phyloP scores from a whole-genome alignment of 1,140 invertebrate species.

The Drosophila leontia region DNA sequence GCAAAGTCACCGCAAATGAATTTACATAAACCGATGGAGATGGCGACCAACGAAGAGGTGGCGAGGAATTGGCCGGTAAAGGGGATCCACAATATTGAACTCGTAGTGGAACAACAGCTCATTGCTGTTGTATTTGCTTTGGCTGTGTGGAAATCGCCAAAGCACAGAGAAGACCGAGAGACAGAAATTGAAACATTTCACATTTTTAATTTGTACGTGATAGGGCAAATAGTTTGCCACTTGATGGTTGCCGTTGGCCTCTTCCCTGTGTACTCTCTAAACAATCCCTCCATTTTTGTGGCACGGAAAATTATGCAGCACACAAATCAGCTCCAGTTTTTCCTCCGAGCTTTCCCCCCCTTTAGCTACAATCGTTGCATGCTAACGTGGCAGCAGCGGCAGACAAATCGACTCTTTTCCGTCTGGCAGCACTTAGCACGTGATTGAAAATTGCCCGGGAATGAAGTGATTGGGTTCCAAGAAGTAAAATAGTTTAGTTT shows the following conservation, averaged over 20 bases:
- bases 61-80: background rate
- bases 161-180: constrained; percentile 16
- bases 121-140: constrained; percentile 1
- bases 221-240: constrained; percentile 80
- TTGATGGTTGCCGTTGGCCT: constrained; percentile 33
- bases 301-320: constrained; percentile 74
- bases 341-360: constrained; percentile 1
- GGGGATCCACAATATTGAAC: constrained; percentile 24
- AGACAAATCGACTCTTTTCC: constrained; percentile 75
- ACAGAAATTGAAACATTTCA: constrained; percentile 79
- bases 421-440: constrained; percentile 77
- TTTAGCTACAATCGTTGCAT: constrained; percentile 45
- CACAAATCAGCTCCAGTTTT: constrained; percentile 63
- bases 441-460: constrained; percentile 77
- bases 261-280: background rate
- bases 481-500: constrained; percentile 29
- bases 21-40: constrained; percentile 52
- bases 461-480: constrained; percentile 72
- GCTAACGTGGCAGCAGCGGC: constrained; percentile 62
- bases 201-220: constrained; percentile 83
- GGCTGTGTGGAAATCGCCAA: constrained; percentile 51
- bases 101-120: constrained; percentile 26
- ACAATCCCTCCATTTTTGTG: constrained; percentile 20
- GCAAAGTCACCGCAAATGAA: constrained; percentile 50
- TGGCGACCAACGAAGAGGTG: background rate